A percentile compares a stretch with the other conserved stretches of the same genome.
Evolutionary conservation across 2,888 invertebrate genomes (phyloP).

Genomic region (Ceramica pisi): DNA sequence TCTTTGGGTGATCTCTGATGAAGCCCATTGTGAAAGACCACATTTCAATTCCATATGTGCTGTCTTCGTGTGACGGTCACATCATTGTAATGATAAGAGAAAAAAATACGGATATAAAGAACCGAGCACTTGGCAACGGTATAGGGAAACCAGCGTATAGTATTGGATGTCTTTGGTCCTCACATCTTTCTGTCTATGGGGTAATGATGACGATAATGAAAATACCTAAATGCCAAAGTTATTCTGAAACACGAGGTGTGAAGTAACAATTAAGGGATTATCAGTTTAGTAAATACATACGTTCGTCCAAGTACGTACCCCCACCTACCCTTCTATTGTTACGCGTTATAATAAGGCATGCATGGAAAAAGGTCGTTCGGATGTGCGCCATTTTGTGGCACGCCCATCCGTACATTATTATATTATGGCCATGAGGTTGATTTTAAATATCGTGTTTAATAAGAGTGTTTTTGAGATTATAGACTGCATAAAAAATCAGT

Average conservation of each 20-base stretch:
- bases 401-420: slow-evolving; percentile 66
- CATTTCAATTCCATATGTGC: no score
- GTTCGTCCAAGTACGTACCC: slow-evolving; percentile 11
- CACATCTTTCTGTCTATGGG: not conserved
- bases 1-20: no score
- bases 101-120: no score
- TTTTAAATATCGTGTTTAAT: slow-evolving; percentile 31
- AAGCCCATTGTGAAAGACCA: no score
- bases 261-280: slow-evolving; percentile 41
- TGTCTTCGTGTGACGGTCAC: no score
- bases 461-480: slow-evolving; percentile 3
- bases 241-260: slow-evolving; percentile 6
- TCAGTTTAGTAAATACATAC: slow-evolving; percentile 24
- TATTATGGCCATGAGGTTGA: slow-evolving; percentile 52
- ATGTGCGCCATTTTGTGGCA: slow-evolving; percentile 74
- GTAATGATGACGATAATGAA: not conserved
- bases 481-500: not conserved
- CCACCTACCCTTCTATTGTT: slow-evolving; percentile 72
- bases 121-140: not conserved
- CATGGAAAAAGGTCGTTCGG: slow-evolving; percentile 79
- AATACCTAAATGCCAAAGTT: slow-evolving; percentile 27
- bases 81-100: no score
- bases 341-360: slow-evolving; percentile 68
- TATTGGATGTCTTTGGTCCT: not conserved
- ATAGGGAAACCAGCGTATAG: not conserved